These are phyloP conservation scores for Anarsia innoxiella DNA, from an alignment of 2,888 invertebrate genomes.

Conservation along the genomic window DNA sequence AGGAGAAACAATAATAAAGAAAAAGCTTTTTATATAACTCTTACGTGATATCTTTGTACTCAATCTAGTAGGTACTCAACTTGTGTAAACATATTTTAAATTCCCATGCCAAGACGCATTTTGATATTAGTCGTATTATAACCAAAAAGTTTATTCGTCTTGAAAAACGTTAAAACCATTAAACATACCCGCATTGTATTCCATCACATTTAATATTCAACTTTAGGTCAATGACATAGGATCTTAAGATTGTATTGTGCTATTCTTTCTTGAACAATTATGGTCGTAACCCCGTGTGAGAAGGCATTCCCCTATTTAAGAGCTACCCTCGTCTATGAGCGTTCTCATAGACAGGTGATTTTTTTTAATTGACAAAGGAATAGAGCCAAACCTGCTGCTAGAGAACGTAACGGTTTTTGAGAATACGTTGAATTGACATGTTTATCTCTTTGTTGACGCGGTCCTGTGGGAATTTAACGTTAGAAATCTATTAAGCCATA, in stretches of 20 bases:
- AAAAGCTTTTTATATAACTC: too few species aligned
- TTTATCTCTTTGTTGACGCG: constrained; percentile 6
- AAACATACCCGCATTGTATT: constrained; percentile 28
- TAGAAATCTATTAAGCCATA: too few species aligned
- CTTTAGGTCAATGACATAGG: too few species aligned
- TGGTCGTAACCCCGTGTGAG: constrained; percentile 9
- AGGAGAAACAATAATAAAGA: too few species aligned
- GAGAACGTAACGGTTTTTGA: constrained; percentile 45
- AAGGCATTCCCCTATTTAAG: constrained; percentile 21
- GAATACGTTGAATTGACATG: constrained; percentile 24
- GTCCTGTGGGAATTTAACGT: too few species aligned
- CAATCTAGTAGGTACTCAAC: too few species aligned
- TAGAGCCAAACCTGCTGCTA: constrained; percentile 13
- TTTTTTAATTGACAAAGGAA: constrained; percentile 21
- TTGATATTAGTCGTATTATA: too few species aligned
- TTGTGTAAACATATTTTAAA: too few species aligned
- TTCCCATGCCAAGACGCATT: too few species aligned
- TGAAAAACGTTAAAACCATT: constrained; percentile 40
- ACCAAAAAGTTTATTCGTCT: constrained; percentile 12
- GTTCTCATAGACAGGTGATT: constrained; percentile 58
- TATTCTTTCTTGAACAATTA: too few species aligned
- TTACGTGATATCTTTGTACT: too few species aligned
- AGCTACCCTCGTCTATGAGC: constrained; percentile 21
- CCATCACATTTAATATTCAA: constrained; percentile 22
- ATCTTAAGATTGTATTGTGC: background rate